A percentile compares a stretch with the other conserved stretches of the same genome.
phyloP scores from a whole-genome alignment of 2,113 vertebrate genomes.

The Xenopus borealis region DNA sequence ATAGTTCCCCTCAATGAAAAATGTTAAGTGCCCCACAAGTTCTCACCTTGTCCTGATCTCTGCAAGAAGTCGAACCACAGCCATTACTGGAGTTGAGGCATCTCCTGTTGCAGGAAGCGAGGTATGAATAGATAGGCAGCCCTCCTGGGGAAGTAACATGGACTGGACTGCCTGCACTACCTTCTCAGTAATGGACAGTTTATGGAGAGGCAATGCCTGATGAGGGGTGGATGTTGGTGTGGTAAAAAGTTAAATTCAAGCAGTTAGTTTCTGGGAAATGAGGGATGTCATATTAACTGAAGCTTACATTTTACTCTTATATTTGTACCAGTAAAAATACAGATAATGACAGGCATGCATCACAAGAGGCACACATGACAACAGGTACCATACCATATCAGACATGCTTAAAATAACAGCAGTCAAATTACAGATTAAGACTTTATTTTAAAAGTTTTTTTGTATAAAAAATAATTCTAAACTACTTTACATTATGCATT shows the following conservation, averaged over 20 bases:
- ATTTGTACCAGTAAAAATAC: background rate
- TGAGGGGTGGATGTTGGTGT: constrained; percentile 53
- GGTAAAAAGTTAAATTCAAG: constrained; percentile 70
- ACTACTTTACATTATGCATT: too few species aligned
- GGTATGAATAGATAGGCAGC: constrained; percentile 97
- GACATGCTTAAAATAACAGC: too few species aligned
- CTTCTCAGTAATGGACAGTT: constrained; percentile 98
- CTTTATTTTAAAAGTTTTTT: too few species aligned
- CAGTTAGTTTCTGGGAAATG: constrained; percentile 69
- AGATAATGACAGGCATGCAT: background rate
- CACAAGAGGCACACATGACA: too few species aligned
- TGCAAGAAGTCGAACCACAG: constrained; percentile 90
- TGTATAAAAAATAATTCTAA: too few species aligned
- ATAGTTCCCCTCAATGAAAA: too few species aligned
- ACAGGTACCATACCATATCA: too few species aligned
- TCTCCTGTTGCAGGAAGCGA: constrained; percentile 95
- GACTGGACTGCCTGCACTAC: constrained; percentile 98
- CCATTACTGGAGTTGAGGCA: constrained; percentile 95
- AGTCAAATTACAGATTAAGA: too few species aligned
- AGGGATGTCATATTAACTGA: constrained; percentile 61
- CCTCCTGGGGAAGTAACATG: constrained; percentile 98
- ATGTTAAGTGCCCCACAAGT: too few species aligned
- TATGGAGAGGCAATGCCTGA: constrained; percentile 94
- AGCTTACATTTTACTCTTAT: constrained; percentile 59
- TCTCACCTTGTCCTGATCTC: constrained; percentile 94